These are phyloP conservation scores for Teleogryllus oceanicus DNA, from an alignment of 2,888 invertebrate genomes.

Conservation along the genomic window DNA sequence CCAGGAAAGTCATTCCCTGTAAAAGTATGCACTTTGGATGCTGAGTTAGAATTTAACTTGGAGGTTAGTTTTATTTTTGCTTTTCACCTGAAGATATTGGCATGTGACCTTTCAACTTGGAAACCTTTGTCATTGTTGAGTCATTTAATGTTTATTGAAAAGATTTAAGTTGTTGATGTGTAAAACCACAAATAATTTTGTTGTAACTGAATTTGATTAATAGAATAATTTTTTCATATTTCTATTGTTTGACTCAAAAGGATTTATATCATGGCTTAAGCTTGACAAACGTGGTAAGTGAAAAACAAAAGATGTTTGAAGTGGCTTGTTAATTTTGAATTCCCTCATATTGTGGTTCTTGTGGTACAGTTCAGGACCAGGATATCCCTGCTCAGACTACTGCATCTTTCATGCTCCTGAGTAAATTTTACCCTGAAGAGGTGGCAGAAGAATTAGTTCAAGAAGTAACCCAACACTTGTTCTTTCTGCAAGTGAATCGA, in stretches of 20 bases:
- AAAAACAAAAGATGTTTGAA: neutral
- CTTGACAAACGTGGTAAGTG: constrained; percentile 78
- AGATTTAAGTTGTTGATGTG: neutral
- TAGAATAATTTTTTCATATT: neutral
- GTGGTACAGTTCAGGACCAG: constrained; percentile 78
- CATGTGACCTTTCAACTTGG: too few species aligned
- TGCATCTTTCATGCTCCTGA: constrained; percentile 92
- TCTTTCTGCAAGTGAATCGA: constrained; percentile 96
- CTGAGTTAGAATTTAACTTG: constrained; percentile 94
- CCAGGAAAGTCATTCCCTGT: constrained; percentile 84
- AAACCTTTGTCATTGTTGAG: too few species aligned
- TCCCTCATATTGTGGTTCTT: neutral
- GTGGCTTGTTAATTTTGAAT: neutral
- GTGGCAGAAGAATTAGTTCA: constrained; percentile 97
- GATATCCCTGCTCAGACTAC: constrained; percentile 75
- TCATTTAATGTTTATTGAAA: too few species aligned
- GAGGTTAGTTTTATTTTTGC: constrained; percentile 59
- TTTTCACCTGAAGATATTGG: neutral
- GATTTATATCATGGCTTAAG: constrained; percentile 90
- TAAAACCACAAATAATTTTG: constrained; percentile 12
- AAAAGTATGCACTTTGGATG: constrained; percentile 94
- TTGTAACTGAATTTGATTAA: constrained; percentile 20
- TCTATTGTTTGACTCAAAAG: constrained; percentile 69
- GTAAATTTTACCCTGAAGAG: constrained; percentile 97
- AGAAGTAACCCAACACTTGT: constrained; percentile 95